Percentiles rank a stretch among this genome's conserved stretches.
These are phyloP conservation scores for Lateolabrax maculatus DNA, from an alignment of 2,797 vertebrate species.

Conservation along the genomic window DNA sequence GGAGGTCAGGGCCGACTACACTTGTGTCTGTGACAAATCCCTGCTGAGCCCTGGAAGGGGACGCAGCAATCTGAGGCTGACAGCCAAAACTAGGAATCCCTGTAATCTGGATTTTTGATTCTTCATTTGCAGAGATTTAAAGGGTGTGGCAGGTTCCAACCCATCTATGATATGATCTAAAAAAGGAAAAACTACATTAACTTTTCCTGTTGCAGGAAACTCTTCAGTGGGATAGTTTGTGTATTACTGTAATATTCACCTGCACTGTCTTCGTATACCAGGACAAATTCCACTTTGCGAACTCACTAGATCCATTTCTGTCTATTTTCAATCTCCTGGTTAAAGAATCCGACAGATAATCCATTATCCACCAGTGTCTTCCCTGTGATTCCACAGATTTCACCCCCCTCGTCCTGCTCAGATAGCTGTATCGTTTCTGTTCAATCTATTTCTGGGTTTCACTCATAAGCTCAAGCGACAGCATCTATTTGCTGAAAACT, in stretches of 20 bases:
- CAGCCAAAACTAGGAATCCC: slow-evolving; percentile 45
- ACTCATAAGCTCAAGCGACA: slow-evolving; percentile 61
- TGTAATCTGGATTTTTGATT: slow-evolving; percentile 50
- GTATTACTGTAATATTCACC: not conserved
- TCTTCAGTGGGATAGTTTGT: not conserved
- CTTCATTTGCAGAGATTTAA: slow-evolving; percentile 21
- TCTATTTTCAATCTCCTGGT: not conserved
- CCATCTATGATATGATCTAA: slow-evolving; percentile 1
- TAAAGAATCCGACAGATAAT: slow-evolving; percentile 33
- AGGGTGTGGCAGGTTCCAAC: slow-evolving; percentile 13
- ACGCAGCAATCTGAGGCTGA: slow-evolving; percentile 32
- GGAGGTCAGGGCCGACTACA: slow-evolving; percentile 55
- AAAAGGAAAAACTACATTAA: not conserved
- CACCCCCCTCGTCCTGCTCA: slow-evolving; percentile 24
- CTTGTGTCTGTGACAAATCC: slow-evolving; percentile 71
- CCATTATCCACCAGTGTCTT: slow-evolving; percentile 29
- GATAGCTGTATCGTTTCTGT: slow-evolving; percentile 44
- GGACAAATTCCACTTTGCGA: not conserved
- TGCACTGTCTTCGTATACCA: not conserved
- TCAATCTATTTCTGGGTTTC: slow-evolving; percentile 52
- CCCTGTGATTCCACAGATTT: slow-evolving; percentile 49
- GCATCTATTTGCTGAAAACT: slow-evolving; percentile 73
- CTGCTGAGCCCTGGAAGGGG: slow-evolving; percentile 57
- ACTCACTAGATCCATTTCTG: not conserved
- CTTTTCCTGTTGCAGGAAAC: not conserved